These are phyloP conservation scores for Crypturellus tataupa DNA, from an alignment of 2,797 vertebrate genomes.

Conservation along the genomic window DNA sequence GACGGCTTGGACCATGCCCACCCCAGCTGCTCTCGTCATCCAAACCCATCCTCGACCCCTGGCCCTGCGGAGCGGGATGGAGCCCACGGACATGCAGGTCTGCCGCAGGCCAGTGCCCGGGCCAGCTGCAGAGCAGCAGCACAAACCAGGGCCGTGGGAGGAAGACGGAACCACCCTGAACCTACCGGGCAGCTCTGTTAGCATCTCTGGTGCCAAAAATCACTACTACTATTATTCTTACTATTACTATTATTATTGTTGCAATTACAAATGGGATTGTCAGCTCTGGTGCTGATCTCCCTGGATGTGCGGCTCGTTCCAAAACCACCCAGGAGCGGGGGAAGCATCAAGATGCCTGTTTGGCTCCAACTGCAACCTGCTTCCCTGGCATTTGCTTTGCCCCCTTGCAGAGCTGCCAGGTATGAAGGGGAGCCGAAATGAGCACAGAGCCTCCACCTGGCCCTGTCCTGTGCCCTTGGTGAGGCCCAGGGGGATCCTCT, in stretches of 20 bases:
- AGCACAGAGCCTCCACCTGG: background rate
- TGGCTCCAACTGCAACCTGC: fast-evolving
- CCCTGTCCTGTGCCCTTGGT: background rate
- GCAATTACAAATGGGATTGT: background rate
- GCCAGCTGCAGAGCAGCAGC: fast-evolving
- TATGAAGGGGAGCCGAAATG: background rate
- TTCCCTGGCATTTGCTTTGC: fast-evolving
- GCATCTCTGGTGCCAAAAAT: background rate
- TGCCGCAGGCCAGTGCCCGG: background rate
- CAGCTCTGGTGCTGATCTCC: fast-evolving
- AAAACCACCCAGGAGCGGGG: background rate
- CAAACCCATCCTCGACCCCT: background rate
- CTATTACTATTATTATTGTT: too few relatives aligned
- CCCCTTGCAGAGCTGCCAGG: background rate
- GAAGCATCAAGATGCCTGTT: fast-evolving
- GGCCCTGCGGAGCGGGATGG: background rate
- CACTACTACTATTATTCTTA: background rate
- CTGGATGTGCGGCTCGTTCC: background rate
- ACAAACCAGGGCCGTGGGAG: background rate
- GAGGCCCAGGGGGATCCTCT: fast-evolving
- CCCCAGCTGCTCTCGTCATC: too few relatives aligned
- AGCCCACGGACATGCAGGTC: background rate
- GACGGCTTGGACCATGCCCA: background rate
- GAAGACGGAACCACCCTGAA: background rate
- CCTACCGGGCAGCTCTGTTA: background rate